These are phyloP conservation scores for Pseudocheirus occidentalis DNA, from an alignment of 2,797 vertebrate genomes.

Conservation along the genomic window DNA sequence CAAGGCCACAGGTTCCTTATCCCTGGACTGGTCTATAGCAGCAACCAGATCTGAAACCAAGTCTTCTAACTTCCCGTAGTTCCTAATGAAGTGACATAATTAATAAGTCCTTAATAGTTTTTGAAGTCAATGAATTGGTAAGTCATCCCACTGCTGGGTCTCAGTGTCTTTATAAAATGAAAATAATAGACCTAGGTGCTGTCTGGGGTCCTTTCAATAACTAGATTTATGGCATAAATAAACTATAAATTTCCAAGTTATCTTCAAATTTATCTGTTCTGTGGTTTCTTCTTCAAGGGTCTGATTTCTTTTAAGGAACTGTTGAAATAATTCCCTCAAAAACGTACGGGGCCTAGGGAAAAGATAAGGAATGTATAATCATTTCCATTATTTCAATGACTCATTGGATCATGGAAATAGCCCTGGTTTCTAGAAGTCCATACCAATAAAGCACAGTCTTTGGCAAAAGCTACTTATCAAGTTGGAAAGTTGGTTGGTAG, in stretches of 20 bases:
- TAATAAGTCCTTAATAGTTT: background rate
- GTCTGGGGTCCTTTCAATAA: background rate
- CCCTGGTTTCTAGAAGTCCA: background rate
- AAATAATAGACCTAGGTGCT: background rate
- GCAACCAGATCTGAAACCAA: background rate
- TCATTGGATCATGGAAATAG: background rate
- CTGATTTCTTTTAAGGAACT: background rate
- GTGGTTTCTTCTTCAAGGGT: background rate
- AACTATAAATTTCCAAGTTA: background rate
- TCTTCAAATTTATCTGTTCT: background rate
- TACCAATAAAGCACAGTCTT: background rate
- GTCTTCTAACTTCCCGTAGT: background rate
- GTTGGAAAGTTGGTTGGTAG: background rate
- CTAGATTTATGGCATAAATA: background rate
- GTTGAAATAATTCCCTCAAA: background rate
- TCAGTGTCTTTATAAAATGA: background rate
- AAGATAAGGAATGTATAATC: background rate
- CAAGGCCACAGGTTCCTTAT: background rate
- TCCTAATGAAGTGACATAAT: background rate
- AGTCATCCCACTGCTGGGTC: background rate
- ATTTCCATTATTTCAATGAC: background rate
- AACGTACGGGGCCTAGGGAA: background rate
- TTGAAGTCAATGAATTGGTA: background rate
- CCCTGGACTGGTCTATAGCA: background rate
- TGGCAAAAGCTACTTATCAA: background rate